These are phyloP conservation scores for Eptatretus atami DNA, from an alignment of 2,797 vertebrate genomes.

Conservation along the genomic window DNA sequence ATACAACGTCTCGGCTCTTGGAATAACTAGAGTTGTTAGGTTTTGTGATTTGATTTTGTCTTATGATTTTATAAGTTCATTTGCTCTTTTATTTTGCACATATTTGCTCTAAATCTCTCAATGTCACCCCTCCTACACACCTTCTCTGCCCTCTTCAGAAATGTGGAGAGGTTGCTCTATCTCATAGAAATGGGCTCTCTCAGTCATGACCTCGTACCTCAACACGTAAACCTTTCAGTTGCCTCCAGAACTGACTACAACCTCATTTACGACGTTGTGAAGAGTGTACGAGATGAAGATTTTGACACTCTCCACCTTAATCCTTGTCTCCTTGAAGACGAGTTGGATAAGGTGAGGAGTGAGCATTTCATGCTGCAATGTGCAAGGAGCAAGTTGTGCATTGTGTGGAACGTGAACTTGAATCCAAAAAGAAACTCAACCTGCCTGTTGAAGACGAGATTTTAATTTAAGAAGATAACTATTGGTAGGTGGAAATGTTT, in stretches of 20 bases:
- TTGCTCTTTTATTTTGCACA: constrained; percentile 9
- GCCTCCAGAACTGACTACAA: constrained; percentile 40
- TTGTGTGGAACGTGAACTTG: no score
- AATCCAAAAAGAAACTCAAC: no score
- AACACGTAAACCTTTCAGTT: constrained; percentile 43
- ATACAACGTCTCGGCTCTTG: no score
- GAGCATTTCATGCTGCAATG: neutral
- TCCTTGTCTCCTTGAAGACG: constrained; percentile 43
- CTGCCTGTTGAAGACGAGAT: no score
- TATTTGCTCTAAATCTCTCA: neutral
- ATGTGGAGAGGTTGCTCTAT: constrained; percentile 29
- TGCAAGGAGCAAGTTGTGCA: neutral
- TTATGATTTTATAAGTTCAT: constrained; percentile 10
- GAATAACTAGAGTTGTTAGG: neutral
- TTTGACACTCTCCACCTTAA: constrained; percentile 30
- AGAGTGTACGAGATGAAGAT: constrained; percentile 25
- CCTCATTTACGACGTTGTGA: constrained; percentile 33
- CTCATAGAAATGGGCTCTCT: constrained; percentile 29
- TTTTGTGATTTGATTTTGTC: constrained; percentile 10
- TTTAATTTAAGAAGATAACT: no score
- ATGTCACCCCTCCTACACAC: constrained; percentile 5
- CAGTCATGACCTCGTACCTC: constrained; percentile 31
- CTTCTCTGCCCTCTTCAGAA: constrained; percentile 19
- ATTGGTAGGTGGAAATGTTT: no score
- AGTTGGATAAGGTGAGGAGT: constrained; percentile 47